phyloP scores from a whole-genome alignment of 2,888 invertebrate species.

The Macaria liturata region DNA sequence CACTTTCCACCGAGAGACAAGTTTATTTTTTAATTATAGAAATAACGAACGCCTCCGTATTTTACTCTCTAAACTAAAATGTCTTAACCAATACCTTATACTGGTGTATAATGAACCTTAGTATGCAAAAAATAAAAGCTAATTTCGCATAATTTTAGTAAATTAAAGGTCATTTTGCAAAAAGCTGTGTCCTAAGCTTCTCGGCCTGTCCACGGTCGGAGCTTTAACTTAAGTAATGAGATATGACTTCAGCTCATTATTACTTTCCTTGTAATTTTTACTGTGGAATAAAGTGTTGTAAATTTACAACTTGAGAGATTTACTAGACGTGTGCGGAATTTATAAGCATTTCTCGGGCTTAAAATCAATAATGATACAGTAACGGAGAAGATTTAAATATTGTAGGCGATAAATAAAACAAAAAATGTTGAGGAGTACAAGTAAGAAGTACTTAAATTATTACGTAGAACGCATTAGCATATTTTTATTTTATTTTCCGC shows the following conservation, averaged over 20 bases:
- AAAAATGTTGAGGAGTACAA: too few relatives aligned
- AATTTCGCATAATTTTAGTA: background rate
- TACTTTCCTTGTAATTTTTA: constrained; percentile 65
- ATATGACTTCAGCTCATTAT: constrained; percentile 77
- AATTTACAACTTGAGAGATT: constrained; percentile 66
- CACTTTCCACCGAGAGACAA: constrained; percentile 44
- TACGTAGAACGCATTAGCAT: too few relatives aligned
- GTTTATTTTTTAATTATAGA: constrained; percentile 32
- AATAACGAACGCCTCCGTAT: constrained; percentile 30
- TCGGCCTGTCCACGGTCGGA: constrained; percentile 28
- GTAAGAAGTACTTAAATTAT: too few relatives aligned
- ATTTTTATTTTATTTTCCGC: too few relatives aligned
- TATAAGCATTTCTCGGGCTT: constrained; percentile 31
- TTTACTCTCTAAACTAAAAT: constrained; percentile 8
- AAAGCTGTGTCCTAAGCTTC: constrained; percentile 19
- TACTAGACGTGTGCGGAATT: constrained; percentile 53
- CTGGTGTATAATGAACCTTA: constrained; percentile 3
- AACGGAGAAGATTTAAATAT: constrained; percentile 3
- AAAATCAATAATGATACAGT: constrained; percentile 24
- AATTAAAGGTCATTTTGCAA: constrained; percentile 6
- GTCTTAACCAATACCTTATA: constrained; percentile 4
- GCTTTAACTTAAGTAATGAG: constrained; percentile 53
- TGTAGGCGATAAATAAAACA: too few relatives aligned
- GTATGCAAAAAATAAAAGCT: background rate
- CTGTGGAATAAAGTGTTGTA: constrained; percentile 54